phyloP scores from a whole-genome alignment of 2,797 vertebrate genomes.

The Brachyrhaphis roseni region DNA sequence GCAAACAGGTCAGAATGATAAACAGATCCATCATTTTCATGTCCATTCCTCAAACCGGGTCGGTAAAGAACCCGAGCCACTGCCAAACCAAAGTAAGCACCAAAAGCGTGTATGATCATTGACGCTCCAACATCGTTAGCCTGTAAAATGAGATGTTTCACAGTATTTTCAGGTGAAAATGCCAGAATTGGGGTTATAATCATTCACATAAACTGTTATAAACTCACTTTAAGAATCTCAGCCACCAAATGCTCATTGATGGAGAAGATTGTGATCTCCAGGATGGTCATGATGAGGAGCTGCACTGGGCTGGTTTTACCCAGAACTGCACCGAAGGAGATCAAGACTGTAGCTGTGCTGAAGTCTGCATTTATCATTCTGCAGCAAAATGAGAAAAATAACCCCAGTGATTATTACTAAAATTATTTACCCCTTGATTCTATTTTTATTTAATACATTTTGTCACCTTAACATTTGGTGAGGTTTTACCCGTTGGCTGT shows the following conservation, averaged over 20 bases:
- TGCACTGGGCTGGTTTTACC: slow-evolving; percentile 95
- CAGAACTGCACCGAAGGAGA: slow-evolving; percentile 96
- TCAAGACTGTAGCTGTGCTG: slow-evolving; percentile 93
- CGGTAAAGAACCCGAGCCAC: slow-evolving; percentile 87
- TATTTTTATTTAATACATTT: not conserved
- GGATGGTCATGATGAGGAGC: slow-evolving; percentile 91
- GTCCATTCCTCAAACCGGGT: slow-evolving; percentile 79
- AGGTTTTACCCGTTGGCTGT: too few species aligned
- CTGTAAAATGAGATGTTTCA: slow-evolving; percentile 67
- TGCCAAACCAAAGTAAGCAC: slow-evolving; percentile 94
- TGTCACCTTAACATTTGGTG: not conserved
- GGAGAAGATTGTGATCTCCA: slow-evolving; percentile 91
- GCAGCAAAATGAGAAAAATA: slow-evolving; percentile 17
- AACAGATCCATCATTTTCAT: slow-evolving; percentile 89
- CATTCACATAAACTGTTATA: not conserved
- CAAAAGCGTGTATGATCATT: slow-evolving; percentile 96
- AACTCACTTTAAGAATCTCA: slow-evolving; percentile 70
- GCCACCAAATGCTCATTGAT: slow-evolving; percentile 88
- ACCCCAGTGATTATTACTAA: not conserved
- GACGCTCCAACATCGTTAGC: slow-evolving; percentile 92
- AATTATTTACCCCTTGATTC: not conserved
- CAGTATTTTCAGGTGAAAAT: not conserved
- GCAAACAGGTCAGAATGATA: slow-evolving; percentile 95
- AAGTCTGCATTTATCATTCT: slow-evolving; percentile 98
- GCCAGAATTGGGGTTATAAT: not conserved